A percentile compares a stretch with the other conserved stretches of the same genome.
These are phyloP conservation scores for Platycnemis pennipes DNA, from an alignment of 2,888 invertebrate genomes.

Conservation along the genomic window DNA sequence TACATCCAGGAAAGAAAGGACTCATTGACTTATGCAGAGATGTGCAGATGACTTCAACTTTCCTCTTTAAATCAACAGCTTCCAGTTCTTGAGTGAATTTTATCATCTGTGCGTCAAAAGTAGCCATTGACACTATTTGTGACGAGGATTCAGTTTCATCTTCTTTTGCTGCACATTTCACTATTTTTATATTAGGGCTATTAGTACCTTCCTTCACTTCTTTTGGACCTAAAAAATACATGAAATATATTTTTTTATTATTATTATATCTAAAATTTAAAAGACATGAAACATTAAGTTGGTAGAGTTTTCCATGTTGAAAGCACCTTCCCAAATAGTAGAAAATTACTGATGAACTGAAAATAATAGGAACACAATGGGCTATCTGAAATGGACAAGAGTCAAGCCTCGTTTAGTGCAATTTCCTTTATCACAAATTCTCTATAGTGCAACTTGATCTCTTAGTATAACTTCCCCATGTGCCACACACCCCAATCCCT, in stretches of 20 bases:
- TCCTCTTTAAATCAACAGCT: conserved; percentile 72
- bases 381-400: no score
- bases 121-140: not conserved
- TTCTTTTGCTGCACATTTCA: not conserved
- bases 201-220: not conserved
- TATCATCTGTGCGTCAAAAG: conserved; percentile 17
- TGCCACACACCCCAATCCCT: no score
- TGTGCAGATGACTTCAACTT: conserved; percentile 74
- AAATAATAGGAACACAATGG: no score
- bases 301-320: no score
- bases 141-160: not conserved
- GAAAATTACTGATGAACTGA: no score
- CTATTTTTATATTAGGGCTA: not conserved
- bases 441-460: no score
- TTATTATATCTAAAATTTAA: not conserved
- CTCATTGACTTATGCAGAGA: conserved; percentile 74
- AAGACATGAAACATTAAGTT: no score
- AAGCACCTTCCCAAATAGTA: no score
- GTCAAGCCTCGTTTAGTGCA: no score
- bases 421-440: no score
- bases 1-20: conserved; percentile 75
- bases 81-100: conserved; percentile 69
- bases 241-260: not conserved
- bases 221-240: not conserved
- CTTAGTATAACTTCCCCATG: no score